Base-by-base conservation (phyloP, 2,888 invertebrate species). In the Epistrophe grossulariae region DNA sequence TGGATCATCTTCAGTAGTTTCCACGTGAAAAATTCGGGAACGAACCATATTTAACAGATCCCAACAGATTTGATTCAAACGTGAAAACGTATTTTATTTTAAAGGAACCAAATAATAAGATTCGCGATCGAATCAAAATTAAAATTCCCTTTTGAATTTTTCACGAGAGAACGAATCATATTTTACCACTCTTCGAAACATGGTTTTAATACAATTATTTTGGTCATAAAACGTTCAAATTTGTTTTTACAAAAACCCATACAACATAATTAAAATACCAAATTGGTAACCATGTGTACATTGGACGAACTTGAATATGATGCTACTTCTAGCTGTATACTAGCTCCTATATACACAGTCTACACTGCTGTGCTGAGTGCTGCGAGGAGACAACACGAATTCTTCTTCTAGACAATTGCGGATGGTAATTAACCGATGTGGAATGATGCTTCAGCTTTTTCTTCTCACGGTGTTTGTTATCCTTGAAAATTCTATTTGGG, bases 331-430 rank as follows among this genome's bases (percentile, higher is more conserved):
- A 45, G 60, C 52, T 50, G 28, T 35, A 35, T n/a, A n/a, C n/a
- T n/a, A n/a, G n/a, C n/a, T n/a, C 6, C 8, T 31, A 35, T 5
- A 0, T 31, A 2, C 5, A 35, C 19, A 74, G 48, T 35, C 64
- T 57, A 55, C 19, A 43, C 19, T 45, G 50, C 31, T 55, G 31
- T 43, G 10, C 40, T 48, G 52, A 77, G 81, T 77, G 70, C 35
- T 66, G 48, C 66, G 28, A 59, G 71, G 79, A 79, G 40, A 79
- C 74, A 76, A 71, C 74, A 74, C 40, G 59, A 57, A 74, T 74
- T 79, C 79, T 83, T 83, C 83, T 87, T 83, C 83, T 87, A 87
- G 87, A 87, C 87, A 87, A 87, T 87, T 87, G 87, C 83, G 87
- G 79, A 87, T 87, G 87, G 79, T 87, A 87, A 87, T 83, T 83